Conservation (phyloP, 2,888 invertebrate species). For the Gasteruption jaculator region DNA sequence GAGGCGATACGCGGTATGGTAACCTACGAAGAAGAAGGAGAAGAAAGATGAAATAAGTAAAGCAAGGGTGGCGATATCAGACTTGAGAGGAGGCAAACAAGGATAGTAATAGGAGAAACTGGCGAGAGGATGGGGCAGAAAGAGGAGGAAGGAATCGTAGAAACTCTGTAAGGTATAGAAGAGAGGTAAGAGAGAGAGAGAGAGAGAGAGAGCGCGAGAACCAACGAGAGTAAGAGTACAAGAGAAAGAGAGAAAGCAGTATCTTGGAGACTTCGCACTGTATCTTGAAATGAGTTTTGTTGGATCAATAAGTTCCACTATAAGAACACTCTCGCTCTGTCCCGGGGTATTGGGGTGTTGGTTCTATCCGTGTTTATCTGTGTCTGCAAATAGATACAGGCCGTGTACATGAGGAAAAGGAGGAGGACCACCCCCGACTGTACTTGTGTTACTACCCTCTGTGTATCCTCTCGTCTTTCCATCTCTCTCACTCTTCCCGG, state of each 20-base stretch:
- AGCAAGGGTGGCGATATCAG: no score
- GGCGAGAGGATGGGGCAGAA: constrained; percentile 22
- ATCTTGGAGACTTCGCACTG: constrained; percentile 53
- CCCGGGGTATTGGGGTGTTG: constrained; percentile 42
- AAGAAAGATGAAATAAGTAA: no score
- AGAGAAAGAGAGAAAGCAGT: constrained; percentile 39
- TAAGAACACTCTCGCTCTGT: constrained; percentile 51
- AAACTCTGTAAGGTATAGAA: no score
- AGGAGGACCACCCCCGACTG: constrained; percentile 28
- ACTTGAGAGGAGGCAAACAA: constrained; percentile 17
- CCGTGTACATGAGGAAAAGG: constrained; percentile 44
- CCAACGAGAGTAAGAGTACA: constrained; percentile 27
- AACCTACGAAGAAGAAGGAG: no score
- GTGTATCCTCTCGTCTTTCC: no score
- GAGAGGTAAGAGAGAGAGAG: constrained; percentile 2
- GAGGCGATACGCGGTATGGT: no score
- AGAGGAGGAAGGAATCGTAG: constrained; percentile 23
- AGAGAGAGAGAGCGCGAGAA: constrained; percentile 13
- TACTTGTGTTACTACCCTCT: constrained; percentile 19
- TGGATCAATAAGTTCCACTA: constrained; percentile 54
- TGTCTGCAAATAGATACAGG: constrained; percentile 51
- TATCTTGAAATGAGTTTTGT: constrained; percentile 54
- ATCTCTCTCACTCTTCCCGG: no score
- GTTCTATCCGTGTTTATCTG: constrained; percentile 49
- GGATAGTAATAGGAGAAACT: constrained; percentile 7